Evolutionary conservation across 1,140 invertebrate species (phyloP).

Genomic region (Atta texana): DNA sequence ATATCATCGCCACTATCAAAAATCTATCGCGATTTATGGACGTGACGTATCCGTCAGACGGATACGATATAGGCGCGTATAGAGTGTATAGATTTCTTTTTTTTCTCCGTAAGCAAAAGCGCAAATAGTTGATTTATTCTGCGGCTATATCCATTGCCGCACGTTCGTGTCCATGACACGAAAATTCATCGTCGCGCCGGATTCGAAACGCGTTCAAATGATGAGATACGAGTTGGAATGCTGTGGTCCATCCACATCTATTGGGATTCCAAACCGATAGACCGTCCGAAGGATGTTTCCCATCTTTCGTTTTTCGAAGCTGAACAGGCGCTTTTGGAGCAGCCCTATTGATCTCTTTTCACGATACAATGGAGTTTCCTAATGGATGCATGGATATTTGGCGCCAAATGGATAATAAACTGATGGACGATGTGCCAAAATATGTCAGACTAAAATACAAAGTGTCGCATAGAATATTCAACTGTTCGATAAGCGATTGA

Average conservation of each 20-base stretch:
- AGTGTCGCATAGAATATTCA: not conserved
- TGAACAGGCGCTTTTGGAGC: not conserved
- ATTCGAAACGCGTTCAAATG: conserved; percentile 43
- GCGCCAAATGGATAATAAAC: not conserved
- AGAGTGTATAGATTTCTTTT: conserved; percentile 1
- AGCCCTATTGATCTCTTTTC: not conserved
- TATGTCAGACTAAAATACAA: not conserved
- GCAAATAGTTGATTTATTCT: conserved; percentile 53
- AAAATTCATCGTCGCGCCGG: conserved; percentile 40
- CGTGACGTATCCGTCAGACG: conserved; percentile 29
- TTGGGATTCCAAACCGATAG: conserved; percentile 68
- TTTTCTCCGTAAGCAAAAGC: conserved; percentile 1
- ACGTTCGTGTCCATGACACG: conserved; percentile 35
- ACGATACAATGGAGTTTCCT: not conserved
- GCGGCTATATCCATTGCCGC: conserved; percentile 25
- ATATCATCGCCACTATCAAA: conserved; percentile 52
- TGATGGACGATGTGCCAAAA: not conserved
- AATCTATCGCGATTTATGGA: conserved; percentile 58
- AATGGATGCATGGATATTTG: not conserved
- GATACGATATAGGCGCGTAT: not conserved
- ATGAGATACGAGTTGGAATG: conserved; percentile 51
- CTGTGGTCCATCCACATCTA: conserved; percentile 56
- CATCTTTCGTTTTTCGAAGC: not conserved
- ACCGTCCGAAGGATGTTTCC: conserved; percentile 23
- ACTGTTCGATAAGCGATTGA: conserved; percentile 21